Conservation (phyloP, 1,140 invertebrate genomes). For the Parasteatoda tepidariorum region DNA sequence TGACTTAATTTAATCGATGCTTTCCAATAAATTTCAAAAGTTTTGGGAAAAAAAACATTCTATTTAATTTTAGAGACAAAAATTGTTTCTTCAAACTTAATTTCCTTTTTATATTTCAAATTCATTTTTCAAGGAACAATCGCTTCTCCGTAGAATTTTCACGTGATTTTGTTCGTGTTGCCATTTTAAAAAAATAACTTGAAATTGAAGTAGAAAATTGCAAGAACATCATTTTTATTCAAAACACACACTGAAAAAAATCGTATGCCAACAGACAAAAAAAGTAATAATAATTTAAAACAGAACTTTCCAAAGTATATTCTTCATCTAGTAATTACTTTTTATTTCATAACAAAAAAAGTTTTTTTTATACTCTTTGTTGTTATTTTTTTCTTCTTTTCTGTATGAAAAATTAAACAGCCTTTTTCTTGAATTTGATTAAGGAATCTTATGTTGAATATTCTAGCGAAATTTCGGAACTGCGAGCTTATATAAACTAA, state of each 20-base stretch:
- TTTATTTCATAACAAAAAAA: constrained; percentile 23
- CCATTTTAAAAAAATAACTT: constrained; percentile 17
- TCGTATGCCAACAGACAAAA: background rate
- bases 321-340: constrained; percentile 34
- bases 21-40: background rate
- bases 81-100: background rate
- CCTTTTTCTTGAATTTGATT: constrained; percentile 9
- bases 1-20: background rate
- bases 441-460: constrained; percentile 33
- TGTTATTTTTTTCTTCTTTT: constrained; percentile 2
- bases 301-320: background rate
- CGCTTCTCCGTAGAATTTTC: background rate
- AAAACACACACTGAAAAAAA: background rate
- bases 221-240: background rate
- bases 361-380: background rate
- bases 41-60: background rate
- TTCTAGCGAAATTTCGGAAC: constrained; percentile 12
- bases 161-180: constrained; percentile 7
- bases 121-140: background rate
- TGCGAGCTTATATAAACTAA: background rate
- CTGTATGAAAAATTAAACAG: constrained; percentile 28
- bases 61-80: background rate
- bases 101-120: background rate
- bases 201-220: constrained; percentile 21
- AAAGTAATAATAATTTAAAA: background rate